Conservation (phyloP, 2,888 invertebrate species). For the Eupithecia subfuscata region DNA sequence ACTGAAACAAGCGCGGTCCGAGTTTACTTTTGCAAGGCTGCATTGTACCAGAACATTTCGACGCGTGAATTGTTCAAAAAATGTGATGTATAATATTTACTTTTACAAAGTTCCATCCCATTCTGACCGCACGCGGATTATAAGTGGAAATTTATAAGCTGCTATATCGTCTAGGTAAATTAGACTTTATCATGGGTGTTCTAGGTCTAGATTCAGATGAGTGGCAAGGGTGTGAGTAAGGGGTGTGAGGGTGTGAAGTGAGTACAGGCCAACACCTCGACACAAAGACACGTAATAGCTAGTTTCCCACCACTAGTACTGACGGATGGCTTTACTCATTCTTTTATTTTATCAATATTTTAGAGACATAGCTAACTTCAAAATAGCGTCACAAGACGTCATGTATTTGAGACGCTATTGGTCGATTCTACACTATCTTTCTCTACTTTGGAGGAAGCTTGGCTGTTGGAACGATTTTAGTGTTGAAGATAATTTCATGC, state of each 20-base stretch:
- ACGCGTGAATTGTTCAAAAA: not conserved
- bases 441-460: no score
- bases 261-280: conserved; percentile 74
- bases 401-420: no score
- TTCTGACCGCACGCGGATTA: not conserved
- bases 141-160: conserved; percentile 7
- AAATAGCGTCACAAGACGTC: no score
- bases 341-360: not conserved
- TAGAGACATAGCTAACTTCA: no score
- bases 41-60: not conserved
- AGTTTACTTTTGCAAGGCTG: not conserved
- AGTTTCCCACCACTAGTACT: conserved; percentile 65
- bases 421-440: no score
- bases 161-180: conserved; percentile 5
- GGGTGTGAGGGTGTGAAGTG: conserved; percentile 55
- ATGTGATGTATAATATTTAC: not conserved
- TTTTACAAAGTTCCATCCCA: not conserved
- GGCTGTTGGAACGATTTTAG: no score
- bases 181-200: conserved; percentile 16
- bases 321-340: conserved; percentile 46
- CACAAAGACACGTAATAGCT: conserved; percentile 78
- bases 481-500: no score
- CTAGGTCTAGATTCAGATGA: conserved; percentile 19
- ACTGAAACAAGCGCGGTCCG: not conserved
- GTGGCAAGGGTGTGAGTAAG: conserved; percentile 8